phyloP scores from a whole-genome alignment of 2,113 vertebrate genomes.

The Leptodactylus fuscus region DNA sequence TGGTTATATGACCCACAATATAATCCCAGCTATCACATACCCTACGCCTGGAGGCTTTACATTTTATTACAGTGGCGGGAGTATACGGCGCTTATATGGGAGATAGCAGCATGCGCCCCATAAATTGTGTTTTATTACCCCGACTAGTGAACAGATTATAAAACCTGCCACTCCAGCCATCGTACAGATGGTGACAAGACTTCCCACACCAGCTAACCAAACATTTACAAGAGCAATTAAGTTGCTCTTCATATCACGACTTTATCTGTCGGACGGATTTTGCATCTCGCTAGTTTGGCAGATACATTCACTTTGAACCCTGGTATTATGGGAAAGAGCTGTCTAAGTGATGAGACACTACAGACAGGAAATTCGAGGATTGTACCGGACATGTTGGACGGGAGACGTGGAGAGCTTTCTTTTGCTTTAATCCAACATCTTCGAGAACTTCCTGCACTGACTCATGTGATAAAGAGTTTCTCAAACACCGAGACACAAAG shows the following conservation, averaged over 20 bases:
- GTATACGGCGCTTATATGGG: neutral
- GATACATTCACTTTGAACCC: neutral
- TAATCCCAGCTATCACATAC: neutral
- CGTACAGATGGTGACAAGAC: neutral
- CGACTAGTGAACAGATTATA: neutral
- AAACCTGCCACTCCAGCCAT: conserved; percentile 23
- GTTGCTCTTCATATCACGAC: neutral
- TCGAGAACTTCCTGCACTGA: neutral
- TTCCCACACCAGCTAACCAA: conserved; percentile 18
- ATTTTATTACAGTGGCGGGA: neutral
- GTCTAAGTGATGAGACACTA: neutral
- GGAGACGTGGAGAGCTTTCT: neutral
- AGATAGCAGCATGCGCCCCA: neutral
- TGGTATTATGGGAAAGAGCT: neutral
- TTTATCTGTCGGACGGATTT: neutral
- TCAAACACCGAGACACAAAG: neutral
- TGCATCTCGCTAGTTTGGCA: neutral
- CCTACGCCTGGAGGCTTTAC: neutral
- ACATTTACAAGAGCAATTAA: conserved; percentile 27
- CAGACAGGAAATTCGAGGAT: conserved; percentile 29
- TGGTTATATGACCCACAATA: neutral
- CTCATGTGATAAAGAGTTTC: neutral
- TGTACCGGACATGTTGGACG: neutral
- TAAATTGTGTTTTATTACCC: conserved; percentile 11
- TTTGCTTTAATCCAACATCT: conserved; percentile 24